phyloP scores from a whole-genome alignment of 1,140 invertebrate species.

The Bombus superbus region DNA sequence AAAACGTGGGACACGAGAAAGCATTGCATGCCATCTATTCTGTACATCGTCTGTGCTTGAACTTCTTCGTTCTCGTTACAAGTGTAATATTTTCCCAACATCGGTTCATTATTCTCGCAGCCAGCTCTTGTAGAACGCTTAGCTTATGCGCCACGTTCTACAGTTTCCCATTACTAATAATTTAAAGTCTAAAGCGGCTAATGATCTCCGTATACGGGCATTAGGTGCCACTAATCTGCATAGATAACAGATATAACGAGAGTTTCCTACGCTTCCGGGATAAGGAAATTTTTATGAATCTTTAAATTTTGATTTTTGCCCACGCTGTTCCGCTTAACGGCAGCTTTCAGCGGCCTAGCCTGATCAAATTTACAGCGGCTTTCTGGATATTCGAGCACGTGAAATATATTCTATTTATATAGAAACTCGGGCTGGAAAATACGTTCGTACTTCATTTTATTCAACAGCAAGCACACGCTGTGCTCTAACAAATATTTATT shows the following conservation, averaged over 20 bases:
- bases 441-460: not conserved
- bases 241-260: not conserved
- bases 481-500: too few species aligned
- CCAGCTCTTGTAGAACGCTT: too few species aligned
- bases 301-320: not conserved
- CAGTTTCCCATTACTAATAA: not conserved
- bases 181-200: not conserved
- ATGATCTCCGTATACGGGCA: too few species aligned
- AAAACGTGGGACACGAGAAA: too few species aligned
- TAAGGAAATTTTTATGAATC: not conserved
- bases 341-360: not conserved
- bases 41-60: too few species aligned
- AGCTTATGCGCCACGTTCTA: not conserved
- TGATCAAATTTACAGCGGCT: not conserved
- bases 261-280: not conserved
- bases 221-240: not conserved
- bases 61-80: not conserved
- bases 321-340: not conserved
- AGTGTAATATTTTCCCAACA: not conserved
- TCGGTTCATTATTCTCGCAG: not conserved
- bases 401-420: constrained; percentile 14
- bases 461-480: not conserved
- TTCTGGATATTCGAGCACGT: constrained; percentile 11
- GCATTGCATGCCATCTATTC: too few species aligned
- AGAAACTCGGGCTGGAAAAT: not conserved